These are phyloP conservation scores for Cavia aperea DNA, from an alignment of 2,113 vertebrate species.

Conservation along the genomic window DNA sequence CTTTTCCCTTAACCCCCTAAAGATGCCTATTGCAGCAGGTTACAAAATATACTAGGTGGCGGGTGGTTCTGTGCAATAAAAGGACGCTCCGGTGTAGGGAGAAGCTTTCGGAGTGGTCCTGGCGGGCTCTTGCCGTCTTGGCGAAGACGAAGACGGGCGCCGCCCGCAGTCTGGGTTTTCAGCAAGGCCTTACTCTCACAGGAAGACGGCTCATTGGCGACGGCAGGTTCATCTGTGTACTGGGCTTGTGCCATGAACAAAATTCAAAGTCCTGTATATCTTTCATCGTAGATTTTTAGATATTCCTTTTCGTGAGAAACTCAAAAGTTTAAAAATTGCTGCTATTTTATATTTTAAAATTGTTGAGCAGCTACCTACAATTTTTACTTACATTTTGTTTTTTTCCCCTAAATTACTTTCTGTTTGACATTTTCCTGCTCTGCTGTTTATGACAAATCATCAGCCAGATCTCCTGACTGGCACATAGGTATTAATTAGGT, in stretches of 20 bases:
- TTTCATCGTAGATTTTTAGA: slow-evolving; percentile 53
- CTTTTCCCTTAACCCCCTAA: not conserved
- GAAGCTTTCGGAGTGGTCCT: not conserved
- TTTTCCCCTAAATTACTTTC: slow-evolving; percentile 26
- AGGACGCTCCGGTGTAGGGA: not conserved
- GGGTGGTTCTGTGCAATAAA: not conserved
- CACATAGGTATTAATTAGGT: not conserved
- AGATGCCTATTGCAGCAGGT: not conserved
- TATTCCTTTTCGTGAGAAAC: slow-evolving; percentile 49
- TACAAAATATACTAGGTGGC: not conserved
- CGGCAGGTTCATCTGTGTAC: slow-evolving; percentile 10
- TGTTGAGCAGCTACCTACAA: slow-evolving; percentile 49
- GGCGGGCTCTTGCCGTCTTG: not conserved
- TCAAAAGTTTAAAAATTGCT: slow-evolving; percentile 44
- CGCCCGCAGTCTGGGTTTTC: not conserved
- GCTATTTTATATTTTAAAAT: slow-evolving; percentile 61
- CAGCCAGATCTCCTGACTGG: slow-evolving; percentile 44
- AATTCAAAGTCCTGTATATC: slow-evolving; percentile 58
- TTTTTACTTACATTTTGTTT: slow-evolving; percentile 48
- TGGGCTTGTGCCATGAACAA: slow-evolving; percentile 58
- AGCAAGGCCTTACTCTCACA: slow-evolving; percentile 40
- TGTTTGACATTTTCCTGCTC: slow-evolving; percentile 28
- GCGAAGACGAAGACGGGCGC: not conserved
- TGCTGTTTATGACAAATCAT: slow-evolving; percentile 39
- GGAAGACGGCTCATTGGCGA: not conserved